Conservation (phyloP, 2,797 vertebrate genomes). For the Gobio occitaniae region DNA sequence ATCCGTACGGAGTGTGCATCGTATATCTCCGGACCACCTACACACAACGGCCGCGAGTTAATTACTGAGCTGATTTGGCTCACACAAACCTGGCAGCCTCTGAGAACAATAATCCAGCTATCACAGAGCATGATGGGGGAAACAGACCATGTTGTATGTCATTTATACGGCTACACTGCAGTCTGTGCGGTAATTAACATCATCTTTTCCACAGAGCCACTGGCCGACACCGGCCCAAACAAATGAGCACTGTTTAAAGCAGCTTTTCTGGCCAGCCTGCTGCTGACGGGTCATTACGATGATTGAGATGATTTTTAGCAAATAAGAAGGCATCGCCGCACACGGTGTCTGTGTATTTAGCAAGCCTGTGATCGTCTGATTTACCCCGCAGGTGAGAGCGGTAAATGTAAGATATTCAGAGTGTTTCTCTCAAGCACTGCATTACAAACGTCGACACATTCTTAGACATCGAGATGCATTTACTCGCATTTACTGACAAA, state of each 20-base stretch:
- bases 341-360: conserved; percentile 1
- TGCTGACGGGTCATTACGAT: conserved; percentile 69
- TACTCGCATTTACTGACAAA: too few relatives aligned
- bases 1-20: conserved; percentile 67
- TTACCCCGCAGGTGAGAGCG: neutral
- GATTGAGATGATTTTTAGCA: conserved; percentile 69
- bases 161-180: conserved; percentile 71
- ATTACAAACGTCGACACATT: too few relatives aligned
- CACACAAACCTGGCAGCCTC: conserved; percentile 69
- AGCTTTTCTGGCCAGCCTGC: conserved; percentile 67
- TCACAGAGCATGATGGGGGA: conserved; percentile 58
- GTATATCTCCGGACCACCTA: conserved; percentile 69
- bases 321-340: neutral
- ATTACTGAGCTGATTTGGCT: conserved; percentile 77
- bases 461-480: too few relatives aligned
- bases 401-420: neutral
- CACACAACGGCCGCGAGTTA: conserved; percentile 74
- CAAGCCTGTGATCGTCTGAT: neutral
- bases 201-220: conserved; percentile 71
- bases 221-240: conserved; percentile 68
- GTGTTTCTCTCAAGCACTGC: neutral
- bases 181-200: conserved; percentile 75
- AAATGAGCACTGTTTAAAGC: conserved; percentile 70
- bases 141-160: conserved; percentile 68
- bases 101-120: conserved; percentile 74